Base-by-base conservation (phyloP, 2,797 vertebrate species). In the Bovichtus diacanthus region DNA sequence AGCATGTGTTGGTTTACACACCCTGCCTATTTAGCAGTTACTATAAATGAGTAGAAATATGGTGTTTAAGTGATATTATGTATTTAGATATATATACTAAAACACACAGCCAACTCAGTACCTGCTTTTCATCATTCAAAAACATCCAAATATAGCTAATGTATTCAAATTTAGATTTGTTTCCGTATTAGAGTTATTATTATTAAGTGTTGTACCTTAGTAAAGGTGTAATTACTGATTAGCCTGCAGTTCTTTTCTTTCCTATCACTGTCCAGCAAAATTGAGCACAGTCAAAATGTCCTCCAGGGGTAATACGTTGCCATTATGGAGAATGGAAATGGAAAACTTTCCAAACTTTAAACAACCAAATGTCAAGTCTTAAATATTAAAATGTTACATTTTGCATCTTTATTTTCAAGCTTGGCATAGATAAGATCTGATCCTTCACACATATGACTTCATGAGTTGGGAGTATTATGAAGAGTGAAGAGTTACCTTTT, bases 401-500 rank as follows among this genome's bases (percentile, higher is more conserved):
- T 31, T 34, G 1, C 1, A 13, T 8, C 13, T 34, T 6, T 6
- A 34, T 59, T 29, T 41, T 29, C 18, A 41, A 10, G 13, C 15
- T 66, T 34, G 39, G 7, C 13, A 49, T 4, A 49, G 10, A 29
- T 34, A 43, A 25, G n/a, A 41, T 64, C 23, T 65, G 19, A 6
- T 50, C 6, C 39, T 16, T 50, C 13, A 19, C 9, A 21, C 4
- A 25, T 0, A 1, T 21, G 29, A 44, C 36, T 19, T 59, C 3
- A 61, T n/a, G 41, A 47, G n/a, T 21, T n/a, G 9, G 12, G 3
- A 23, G 10, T 36, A 16, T 43, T 1, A 64, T 7, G 1, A 19
- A 27, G 9, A 50, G 10, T 55, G 36, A 47, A 25, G n/a, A 16
- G 19, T 36, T 89, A 95, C 95, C 94, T 87, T 9, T 7, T 86